phyloP scores from a whole-genome alignment of 2,888 invertebrate species.

The Copidosoma aretas region DNA sequence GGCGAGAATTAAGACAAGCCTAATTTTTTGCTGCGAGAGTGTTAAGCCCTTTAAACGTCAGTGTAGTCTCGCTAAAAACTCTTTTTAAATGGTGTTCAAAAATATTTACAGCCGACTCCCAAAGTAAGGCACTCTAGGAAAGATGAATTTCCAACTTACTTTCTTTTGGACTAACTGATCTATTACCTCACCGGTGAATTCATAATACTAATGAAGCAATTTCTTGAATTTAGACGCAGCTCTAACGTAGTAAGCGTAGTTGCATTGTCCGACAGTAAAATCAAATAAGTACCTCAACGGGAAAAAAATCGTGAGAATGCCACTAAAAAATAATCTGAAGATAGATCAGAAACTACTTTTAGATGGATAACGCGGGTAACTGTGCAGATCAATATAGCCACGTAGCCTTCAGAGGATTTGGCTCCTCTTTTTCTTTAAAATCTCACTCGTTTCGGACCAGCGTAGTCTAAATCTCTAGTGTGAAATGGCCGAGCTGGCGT shows the following conservation, averaged over 20 bases:
- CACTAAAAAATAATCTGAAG: slow-evolving; percentile 44
- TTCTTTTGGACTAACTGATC: not conserved
- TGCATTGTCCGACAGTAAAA: slow-evolving; percentile 47
- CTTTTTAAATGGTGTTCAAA: slow-evolving; percentile 3
- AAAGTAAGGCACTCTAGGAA: slow-evolving; percentile 4
- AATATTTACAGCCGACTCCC: not conserved
- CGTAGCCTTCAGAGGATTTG: slow-evolving; percentile 42
- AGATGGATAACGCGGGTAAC: slow-evolving; percentile 44
- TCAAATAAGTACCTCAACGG: slow-evolving; percentile 40
- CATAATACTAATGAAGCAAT: not conserved
- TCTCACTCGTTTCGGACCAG: slow-evolving; percentile 39
- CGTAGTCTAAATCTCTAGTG: slow-evolving; percentile 45
- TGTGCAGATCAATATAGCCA: slow-evolving; percentile 47
- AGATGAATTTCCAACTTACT: not conserved
- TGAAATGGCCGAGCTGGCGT: slow-evolving; percentile 32
- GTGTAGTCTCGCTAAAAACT: not conserved
- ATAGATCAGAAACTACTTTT: slow-evolving; percentile 41
- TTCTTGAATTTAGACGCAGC: slow-evolving; percentile 23
- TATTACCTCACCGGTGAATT: not conserved
- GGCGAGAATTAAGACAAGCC: slow-evolving; percentile 11
- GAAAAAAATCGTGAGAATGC: slow-evolving; percentile 44
- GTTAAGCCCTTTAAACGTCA: slow-evolving; percentile 3
- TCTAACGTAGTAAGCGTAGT: slow-evolving; percentile 49
- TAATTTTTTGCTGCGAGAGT: not conserved
- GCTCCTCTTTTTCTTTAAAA: slow-evolving; percentile 39